Evolutionary conservation across 2,888 invertebrate genomes (phyloP).

Genomic region (Hirtodrosophila alboralis): DNA sequence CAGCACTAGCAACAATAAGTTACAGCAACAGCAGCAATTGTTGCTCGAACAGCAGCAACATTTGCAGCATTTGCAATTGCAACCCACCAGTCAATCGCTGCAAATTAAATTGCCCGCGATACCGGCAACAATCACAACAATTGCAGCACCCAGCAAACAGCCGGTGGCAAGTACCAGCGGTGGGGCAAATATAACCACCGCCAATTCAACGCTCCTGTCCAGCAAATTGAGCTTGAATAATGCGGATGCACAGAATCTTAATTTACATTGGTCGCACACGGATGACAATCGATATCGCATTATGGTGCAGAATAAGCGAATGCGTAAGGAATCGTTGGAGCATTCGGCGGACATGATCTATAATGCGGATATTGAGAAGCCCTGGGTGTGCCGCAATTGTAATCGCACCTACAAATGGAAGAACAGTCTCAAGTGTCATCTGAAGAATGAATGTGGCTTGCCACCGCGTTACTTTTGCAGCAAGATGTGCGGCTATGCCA

Average conservation of each 20-base stretch:
- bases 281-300: slow-evolving; percentile 84
- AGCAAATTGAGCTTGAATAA: slow-evolving; percentile 50
- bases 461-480: slow-evolving; percentile 85
- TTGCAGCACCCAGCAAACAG: slow-evolving; percentile 54
- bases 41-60: slow-evolving; percentile 80
- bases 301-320: slow-evolving; percentile 83
- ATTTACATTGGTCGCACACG: slow-evolving; percentile 70
- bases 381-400: slow-evolving; percentile 87
- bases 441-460: slow-evolving; percentile 88
- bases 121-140: slow-evolving; percentile 80
- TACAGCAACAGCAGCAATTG: slow-evolving; percentile 73
- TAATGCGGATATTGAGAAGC: slow-evolving; percentile 84
- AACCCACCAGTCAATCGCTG: slow-evolving; percentile 77
- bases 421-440: slow-evolving; percentile 89
- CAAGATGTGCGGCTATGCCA: slow-evolving; percentile 84
- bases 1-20: slow-evolving; percentile 46
- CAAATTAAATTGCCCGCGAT: slow-evolving; percentile 80
- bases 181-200: slow-evolving; percentile 35
- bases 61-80: slow-evolving; percentile 76
- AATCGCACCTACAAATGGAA: slow-evolving; percentile 90
- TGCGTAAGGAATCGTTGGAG: slow-evolving; percentile 83
- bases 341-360: slow-evolving; percentile 84
- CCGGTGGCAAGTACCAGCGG: slow-evolving; percentile 70
- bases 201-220: slow-evolving; percentile 61
- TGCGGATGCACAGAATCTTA: slow-evolving; percentile 59